These are phyloP conservation scores for Thermophis baileyi DNA, from an alignment of 2,113 vertebrate species.

Conservation along the genomic window DNA sequence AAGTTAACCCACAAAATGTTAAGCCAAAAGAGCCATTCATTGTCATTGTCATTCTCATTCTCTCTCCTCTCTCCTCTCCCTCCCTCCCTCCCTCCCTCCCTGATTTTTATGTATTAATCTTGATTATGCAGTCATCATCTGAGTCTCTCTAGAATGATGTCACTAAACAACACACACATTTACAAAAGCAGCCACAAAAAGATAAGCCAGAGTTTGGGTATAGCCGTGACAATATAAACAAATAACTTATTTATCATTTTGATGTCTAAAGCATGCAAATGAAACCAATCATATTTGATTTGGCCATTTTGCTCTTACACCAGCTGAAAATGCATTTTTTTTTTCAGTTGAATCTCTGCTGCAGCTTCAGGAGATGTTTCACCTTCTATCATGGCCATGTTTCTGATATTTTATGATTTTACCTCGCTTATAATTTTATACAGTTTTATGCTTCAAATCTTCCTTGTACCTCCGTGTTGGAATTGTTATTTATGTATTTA, in stretches of 20 bases:
- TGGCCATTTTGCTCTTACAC: neutral
- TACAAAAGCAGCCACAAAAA: neutral
- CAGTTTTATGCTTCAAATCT: neutral
- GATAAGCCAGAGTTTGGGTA: neutral
- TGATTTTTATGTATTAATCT: neutral
- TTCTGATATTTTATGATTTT: neutral
- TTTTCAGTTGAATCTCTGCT: neutral
- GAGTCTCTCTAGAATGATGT: neutral
- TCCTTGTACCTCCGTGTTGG: neutral
- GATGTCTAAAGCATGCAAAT: neutral
- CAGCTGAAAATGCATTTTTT: neutral
- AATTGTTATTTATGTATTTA: neutral
- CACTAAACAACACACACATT: neutral
- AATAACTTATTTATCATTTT: neutral
- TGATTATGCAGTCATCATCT: neutral
- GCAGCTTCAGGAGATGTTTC: neutral
- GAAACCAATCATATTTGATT: neutral
- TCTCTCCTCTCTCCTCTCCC: too few relatives aligned
- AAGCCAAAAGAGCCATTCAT: neutral
- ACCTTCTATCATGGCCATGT: neutral
- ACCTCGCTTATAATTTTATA: neutral
- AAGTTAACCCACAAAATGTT: neutral
- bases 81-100: too few relatives aligned
- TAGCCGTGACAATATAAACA: neutral
- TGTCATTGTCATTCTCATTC: too few relatives aligned